These are phyloP conservation scores for Ariolimax columbianus DNA, from an alignment of 2,888 invertebrate species.

Conservation along the genomic window DNA sequence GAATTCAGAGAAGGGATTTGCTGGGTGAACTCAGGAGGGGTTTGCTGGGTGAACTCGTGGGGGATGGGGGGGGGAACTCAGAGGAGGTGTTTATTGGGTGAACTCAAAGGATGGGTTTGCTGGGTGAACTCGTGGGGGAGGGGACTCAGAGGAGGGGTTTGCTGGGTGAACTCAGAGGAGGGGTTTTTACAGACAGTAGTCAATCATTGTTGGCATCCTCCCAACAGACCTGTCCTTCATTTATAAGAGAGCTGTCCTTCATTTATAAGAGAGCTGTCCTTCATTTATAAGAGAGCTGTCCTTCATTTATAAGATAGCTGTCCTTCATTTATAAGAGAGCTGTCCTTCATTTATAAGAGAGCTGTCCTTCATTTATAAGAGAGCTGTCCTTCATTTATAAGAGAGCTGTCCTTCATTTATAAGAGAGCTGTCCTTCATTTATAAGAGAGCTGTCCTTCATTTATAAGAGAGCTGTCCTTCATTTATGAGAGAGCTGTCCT, in stretches of 20 bases:
- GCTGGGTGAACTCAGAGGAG: no score
- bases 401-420: neutral
- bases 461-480: neutral
- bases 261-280: no score
- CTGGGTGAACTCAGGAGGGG: no score
- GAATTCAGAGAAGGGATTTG: no score
- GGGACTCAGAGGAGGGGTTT: no score
- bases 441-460: neutral
- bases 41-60: no score
- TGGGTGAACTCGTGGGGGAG: no score
- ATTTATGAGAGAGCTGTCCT: neutral
- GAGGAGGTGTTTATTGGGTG: neutral
- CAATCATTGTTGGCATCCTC: neutral
- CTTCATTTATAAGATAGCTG: no score
- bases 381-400: neutral
- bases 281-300: neutral
- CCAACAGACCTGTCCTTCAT: no score
- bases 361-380: neutral
- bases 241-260: neutral
- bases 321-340: neutral
- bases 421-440: neutral
- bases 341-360: no score
- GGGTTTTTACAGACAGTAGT: neutral
- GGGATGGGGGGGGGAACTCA: no score
- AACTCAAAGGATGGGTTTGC: no score